A percentile compares a stretch with the other conserved stretches of the same genome.
Conservation (phyloP, 1,140 invertebrate genomes). For the Branchinecta lynchi region DNA sequence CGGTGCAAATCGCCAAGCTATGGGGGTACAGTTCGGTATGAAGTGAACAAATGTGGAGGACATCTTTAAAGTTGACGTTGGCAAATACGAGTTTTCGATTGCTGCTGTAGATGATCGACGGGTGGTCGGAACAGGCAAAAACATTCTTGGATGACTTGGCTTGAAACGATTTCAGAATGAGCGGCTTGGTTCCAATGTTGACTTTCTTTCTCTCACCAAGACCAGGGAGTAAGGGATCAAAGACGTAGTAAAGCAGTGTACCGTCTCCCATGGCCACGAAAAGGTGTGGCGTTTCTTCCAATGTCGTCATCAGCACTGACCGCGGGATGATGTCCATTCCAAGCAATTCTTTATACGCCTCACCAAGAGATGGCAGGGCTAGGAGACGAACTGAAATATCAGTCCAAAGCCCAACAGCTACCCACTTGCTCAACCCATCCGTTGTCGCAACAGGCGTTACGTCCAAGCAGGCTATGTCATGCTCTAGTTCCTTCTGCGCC, state of each 20-base stretch:
- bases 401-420: slow-evolving; percentile 89
- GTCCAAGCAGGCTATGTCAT: slow-evolving; percentile 93
- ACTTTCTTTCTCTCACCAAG: slow-evolving; percentile 70
- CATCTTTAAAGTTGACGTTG: slow-evolving; percentile 96
- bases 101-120: slow-evolving; percentile 96
- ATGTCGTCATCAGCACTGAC: slow-evolving; percentile 82
- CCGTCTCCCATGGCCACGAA: slow-evolving; percentile 91
- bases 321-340: slow-evolving; percentile 84
- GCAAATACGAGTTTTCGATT: slow-evolving; percentile 98
- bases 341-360: slow-evolving; percentile 66
- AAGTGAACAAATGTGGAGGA: slow-evolving; percentile 94
- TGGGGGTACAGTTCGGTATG: slow-evolving; percentile 89
- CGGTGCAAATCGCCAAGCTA: slow-evolving; percentile 83
- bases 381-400: slow-evolving; percentile 84
- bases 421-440: slow-evolving; percentile 41
- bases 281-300: slow-evolving; percentile 80
- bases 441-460: slow-evolving; percentile 57
- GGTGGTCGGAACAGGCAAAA: slow-evolving; percentile 94
- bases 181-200: slow-evolving; percentile 81
- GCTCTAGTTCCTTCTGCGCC: slow-evolving; percentile 52
- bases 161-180: slow-evolving; percentile 74
- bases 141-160: slow-evolving; percentile 89
- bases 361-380: slow-evolving; percentile 55
- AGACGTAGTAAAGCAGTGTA: slow-evolving; percentile 87
- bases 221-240: slow-evolving; percentile 52